Evolutionary conservation across 2,888 invertebrate species (phyloP).

Genomic region (Epirrhoe alternata): DNA sequence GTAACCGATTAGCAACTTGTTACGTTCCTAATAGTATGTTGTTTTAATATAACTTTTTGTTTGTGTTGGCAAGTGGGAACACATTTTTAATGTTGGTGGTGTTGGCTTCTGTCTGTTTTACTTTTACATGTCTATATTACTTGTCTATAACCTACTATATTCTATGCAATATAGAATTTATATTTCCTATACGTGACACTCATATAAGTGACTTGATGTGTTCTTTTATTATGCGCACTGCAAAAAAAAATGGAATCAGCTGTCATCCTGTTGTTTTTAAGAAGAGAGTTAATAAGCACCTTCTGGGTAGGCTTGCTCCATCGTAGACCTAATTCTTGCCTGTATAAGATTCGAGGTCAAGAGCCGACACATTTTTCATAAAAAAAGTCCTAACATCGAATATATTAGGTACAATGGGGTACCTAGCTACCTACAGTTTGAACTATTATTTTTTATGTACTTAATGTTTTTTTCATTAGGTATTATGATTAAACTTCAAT

Average conservation of each 20-base stretch:
- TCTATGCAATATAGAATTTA: conserved; percentile 59
- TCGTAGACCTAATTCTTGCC: too few species aligned
- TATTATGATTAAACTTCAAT: too few species aligned
- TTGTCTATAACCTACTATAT: conserved; percentile 50
- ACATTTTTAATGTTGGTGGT: conserved; percentile 68
- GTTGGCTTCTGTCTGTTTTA: conserved; percentile 76
- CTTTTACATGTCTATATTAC: conserved; percentile 56
- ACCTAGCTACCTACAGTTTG: too few species aligned
- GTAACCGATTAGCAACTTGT: conserved; percentile 78
- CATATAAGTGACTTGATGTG: conserved; percentile 51
- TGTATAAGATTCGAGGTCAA: too few species aligned
- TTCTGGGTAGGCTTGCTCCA: too few species aligned
- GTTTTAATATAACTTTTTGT: conserved; percentile 63
- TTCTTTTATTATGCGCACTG: too few species aligned
- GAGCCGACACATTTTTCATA: too few species aligned
- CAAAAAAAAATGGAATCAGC: too few species aligned
- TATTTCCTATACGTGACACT: conserved; percentile 55
- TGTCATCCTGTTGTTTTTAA: too few species aligned
- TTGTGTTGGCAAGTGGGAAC: conserved; percentile 76
- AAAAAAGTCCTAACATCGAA: not conserved
- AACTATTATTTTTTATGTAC: too few species aligned
- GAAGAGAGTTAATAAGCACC: too few species aligned
- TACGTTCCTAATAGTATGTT: conserved; percentile 60
- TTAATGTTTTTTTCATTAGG: too few species aligned
- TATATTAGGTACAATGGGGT: not conserved